phyloP scores from a whole-genome alignment of 2,113 vertebrate species.

The Gracilinanus agilis region DNA sequence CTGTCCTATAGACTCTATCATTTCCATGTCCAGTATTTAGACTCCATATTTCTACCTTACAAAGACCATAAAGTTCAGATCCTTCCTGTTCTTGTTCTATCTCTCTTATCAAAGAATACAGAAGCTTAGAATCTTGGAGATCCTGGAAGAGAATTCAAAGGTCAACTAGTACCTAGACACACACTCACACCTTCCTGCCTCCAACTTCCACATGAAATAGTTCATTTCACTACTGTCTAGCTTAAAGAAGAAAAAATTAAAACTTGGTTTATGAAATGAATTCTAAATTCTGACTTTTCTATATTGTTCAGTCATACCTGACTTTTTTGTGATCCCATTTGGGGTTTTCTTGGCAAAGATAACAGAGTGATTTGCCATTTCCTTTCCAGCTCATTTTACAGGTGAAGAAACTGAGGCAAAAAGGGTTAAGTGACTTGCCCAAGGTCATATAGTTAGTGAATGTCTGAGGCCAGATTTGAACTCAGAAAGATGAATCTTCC shows the following conservation, averaged over 20 bases:
- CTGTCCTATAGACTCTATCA: neutral
- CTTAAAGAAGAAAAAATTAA: conserved; percentile 25
- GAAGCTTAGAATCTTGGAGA: neutral
- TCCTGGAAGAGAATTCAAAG: neutral
- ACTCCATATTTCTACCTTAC: conserved; percentile 11
- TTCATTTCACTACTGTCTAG: neutral
- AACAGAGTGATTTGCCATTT: too few species aligned
- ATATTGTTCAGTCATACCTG: too few species aligned
- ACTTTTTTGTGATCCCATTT: too few species aligned
- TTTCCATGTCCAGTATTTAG: neutral
- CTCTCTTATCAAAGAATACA: neutral
- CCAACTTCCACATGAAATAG: conserved; percentile 20
- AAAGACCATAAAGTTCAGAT: neutral
- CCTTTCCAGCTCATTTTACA: too few species aligned
- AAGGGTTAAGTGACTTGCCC: too few species aligned
- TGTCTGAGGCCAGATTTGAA: too few species aligned
- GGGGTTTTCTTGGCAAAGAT: too few species aligned
- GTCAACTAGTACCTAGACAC: neutral
- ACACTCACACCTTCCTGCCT: neutral
- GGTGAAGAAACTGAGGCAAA: too few species aligned
- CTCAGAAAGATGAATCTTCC: too few species aligned
- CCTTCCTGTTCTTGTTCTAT: conserved; percentile 1
- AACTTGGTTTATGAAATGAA: neutral
- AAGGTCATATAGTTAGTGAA: too few species aligned
- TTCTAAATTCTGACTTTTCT: neutral